Evolutionary conservation across 1,140 invertebrate species (phyloP).

Genomic region (Zaprionus lachaisei): DNA sequence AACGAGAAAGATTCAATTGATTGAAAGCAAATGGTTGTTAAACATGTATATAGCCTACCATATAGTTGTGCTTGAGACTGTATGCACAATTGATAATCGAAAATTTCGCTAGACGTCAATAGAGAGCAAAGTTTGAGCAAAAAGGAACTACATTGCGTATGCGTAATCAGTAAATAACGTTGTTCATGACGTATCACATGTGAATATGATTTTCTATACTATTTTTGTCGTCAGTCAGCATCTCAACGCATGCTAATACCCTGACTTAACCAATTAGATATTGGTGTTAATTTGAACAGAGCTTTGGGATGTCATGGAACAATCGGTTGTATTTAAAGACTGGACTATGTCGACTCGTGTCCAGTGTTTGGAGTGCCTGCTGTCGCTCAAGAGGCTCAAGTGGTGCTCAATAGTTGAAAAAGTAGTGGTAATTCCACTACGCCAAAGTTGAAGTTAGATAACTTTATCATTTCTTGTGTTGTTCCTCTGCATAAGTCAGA

Average conservation of each 20-base stretch:
- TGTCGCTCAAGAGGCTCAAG: constrained; percentile 8
- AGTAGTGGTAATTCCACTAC: constrained; percentile 2
- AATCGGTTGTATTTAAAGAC: constrained; percentile 52
- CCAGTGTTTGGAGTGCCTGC: constrained; percentile 8
- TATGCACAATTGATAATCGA: constrained; percentile 13
- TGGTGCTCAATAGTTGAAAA: background rate
- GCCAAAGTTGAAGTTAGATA: background rate
- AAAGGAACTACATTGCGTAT: constrained; percentile 47
- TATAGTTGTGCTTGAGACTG: background rate
- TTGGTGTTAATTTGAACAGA: constrained; percentile 45
- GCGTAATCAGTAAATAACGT: constrained; percentile 39
- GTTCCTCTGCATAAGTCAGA: too few relatives aligned
- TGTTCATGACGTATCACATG: background rate
- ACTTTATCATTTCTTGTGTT: background rate
- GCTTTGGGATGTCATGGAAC: constrained; percentile 1
- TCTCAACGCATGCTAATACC: constrained; percentile 44
- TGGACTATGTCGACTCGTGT: constrained; percentile 22
- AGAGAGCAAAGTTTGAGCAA: constrained; percentile 9
- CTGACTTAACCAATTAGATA: constrained; percentile 63
- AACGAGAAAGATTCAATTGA: background rate
- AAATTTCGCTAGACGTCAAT: constrained; percentile 40
- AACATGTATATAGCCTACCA: background rate
- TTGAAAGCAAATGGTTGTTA: constrained; percentile 7
- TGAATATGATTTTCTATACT: constrained; percentile 5
- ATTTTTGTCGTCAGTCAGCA: constrained; percentile 26